Conservation (phyloP, 2,888 invertebrate species). For the Nebria brevicollis region DNA sequence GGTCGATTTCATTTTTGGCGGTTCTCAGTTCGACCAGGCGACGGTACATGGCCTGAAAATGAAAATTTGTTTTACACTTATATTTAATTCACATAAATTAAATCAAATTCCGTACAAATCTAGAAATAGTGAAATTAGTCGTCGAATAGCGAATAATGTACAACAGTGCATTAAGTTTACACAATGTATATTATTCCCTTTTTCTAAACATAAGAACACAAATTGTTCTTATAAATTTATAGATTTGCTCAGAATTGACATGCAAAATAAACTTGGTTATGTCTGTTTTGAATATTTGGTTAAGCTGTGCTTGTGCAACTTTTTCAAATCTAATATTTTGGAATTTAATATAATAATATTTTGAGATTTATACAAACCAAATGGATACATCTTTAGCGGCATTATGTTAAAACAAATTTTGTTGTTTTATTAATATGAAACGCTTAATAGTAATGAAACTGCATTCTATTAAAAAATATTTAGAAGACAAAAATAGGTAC, state of each 20-base stretch:
- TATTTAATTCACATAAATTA: not conserved
- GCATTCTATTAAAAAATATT: not conserved
- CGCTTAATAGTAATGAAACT: not conserved
- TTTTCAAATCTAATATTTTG: not conserved
- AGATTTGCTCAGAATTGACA: not conserved
- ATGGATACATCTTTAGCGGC: slow-evolving; percentile 26
- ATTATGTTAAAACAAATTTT: slow-evolving; percentile 13
- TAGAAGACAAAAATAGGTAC: not conserved
- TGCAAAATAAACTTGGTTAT: not conserved
- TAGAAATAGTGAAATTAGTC: not conserved
- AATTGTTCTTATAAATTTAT: not conserved
- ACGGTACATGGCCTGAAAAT: slow-evolving; percentile 83
- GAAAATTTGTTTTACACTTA: not conserved
- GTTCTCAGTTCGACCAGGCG: slow-evolving; percentile 81
- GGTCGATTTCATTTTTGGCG: slow-evolving; percentile 79
- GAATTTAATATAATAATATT: slow-evolving; percentile 1
- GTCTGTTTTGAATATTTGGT: not conserved
- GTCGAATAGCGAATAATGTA: not conserved
- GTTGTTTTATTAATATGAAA: not conserved
- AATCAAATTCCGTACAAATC: not conserved
- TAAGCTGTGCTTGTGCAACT: not conserved
- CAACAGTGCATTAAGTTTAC: not conserved
- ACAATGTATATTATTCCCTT: not conserved
- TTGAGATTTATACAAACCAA: slow-evolving; percentile 36
- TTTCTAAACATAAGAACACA: not conserved